phyloP scores from a whole-genome alignment of 2,888 invertebrate species.

The Acrobasis suavella region DNA sequence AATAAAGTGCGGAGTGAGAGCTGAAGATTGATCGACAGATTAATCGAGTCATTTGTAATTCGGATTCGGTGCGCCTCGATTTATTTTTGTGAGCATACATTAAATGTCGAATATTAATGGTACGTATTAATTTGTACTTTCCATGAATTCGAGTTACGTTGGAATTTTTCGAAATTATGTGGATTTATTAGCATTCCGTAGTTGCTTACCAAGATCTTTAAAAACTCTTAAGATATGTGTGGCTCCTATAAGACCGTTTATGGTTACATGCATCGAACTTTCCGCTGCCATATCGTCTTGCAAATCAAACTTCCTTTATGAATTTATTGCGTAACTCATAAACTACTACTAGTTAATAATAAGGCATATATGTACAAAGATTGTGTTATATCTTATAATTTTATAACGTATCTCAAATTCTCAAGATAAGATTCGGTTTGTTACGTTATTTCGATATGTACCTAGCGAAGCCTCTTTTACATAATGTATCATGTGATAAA shows the following conservation, averaged over 20 bases:
- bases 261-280: too few relatives aligned
- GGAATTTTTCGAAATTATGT: not conserved
- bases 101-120: not conserved
- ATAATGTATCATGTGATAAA: constrained; percentile 6
- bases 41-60: constrained; percentile 19
- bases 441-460: constrained; percentile 5
- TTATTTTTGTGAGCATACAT: not conserved
- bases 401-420: not conserved
- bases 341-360: too few relatives aligned
- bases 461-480: constrained; percentile 4
- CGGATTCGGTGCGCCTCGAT: constrained; percentile 9
- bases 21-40: constrained; percentile 15
- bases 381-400: not conserved
- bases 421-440: not conserved
- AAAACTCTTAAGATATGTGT: not conserved
- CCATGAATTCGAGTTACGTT: not conserved
- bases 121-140: not conserved
- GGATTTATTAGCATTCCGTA: not conserved
- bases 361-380: too few relatives aligned
- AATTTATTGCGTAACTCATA: too few relatives aligned
- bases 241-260: too few relatives aligned
- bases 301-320: too few relatives aligned
- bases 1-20: constrained; percentile 14
- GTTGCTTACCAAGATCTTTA: not conserved
- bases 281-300: too few relatives aligned